phyloP scores from a whole-genome alignment of 2,113 vertebrate species.

The Petrocephalus zakoni region DNA sequence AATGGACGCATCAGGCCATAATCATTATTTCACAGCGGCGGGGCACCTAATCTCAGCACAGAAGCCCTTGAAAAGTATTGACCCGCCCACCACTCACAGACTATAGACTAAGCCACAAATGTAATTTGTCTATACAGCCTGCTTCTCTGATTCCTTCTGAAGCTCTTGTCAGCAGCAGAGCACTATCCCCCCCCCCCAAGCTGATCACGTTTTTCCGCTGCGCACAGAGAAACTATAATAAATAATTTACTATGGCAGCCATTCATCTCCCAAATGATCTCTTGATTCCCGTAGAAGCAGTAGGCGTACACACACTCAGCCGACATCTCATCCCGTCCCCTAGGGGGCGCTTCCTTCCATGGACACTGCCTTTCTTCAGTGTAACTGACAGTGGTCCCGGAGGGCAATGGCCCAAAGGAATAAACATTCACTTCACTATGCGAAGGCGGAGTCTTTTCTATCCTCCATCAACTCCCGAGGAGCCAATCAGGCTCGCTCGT shows the following conservation, averaged over 20 bases:
- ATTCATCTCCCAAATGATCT: constrained; percentile 28
- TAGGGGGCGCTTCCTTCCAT: constrained; percentile 12
- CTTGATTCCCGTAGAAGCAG: constrained; percentile 23
- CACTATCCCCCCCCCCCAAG: neutral
- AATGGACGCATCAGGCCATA: neutral
- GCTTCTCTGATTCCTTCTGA: neutral
- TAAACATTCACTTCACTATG: neutral
- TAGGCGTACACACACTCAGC: constrained; percentile 9
- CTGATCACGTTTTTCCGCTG: constrained; percentile 7
- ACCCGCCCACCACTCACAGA: neutral
- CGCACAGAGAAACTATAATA: neutral
- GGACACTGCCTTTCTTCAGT: neutral
- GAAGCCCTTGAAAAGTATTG: neutral
- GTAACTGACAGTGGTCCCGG: neutral
- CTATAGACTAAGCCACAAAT: neutral
- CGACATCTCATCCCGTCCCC: constrained; percentile 8
- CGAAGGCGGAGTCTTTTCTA: neutral
- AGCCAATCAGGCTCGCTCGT: neutral
- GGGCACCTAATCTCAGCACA: neutral
- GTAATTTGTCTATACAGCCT: neutral
- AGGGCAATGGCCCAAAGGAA: neutral
- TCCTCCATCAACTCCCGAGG: neutral
- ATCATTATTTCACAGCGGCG: neutral
- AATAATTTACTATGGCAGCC: constrained; percentile 22
- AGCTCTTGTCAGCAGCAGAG: neutral